Conservation (phyloP, 2,113 vertebrate genomes). For the Hydrochoerus hydrochaeris region DNA sequence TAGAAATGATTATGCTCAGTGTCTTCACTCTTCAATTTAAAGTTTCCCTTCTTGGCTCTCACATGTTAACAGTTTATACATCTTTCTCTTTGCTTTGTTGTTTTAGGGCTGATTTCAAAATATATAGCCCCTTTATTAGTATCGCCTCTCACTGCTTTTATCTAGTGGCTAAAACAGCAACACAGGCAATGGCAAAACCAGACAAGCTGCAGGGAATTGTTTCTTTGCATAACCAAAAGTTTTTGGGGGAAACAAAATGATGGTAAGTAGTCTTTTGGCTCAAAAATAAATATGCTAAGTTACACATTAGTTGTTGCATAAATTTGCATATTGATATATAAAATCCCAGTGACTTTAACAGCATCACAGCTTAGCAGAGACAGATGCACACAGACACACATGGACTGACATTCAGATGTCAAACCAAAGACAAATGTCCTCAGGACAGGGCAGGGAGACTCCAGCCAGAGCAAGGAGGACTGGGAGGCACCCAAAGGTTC, state of each 20-base stretch:
- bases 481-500: neutral
- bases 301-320: conserved; percentile 74
- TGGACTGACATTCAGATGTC: conserved; percentile 62
- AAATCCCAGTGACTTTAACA: conserved; percentile 69
- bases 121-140: neutral
- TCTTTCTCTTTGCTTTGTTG: conserved; percentile 55
- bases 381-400: conserved; percentile 49
- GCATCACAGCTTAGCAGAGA: conserved; percentile 65
- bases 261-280: conserved; percentile 62
- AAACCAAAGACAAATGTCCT: neutral
- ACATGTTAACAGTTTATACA: conserved; percentile 56
- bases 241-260: conserved; percentile 32
- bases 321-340: conserved; percentile 77
- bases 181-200: neutral
- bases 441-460: neutral
- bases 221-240: conserved; percentile 26
- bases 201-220: neutral
- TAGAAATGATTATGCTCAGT: conserved; percentile 64
- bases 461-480: neutral
- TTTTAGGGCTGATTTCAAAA: conserved; percentile 16
- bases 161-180: neutral
- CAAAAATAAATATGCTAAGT: conserved; percentile 75
- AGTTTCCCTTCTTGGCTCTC: conserved; percentile 57
- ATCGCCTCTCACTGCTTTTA: neutral
- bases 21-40: conserved; percentile 64